Evolutionary conservation across 53 echinoderm and acorn worm species (phyloP), one percentile per base, ranked within the genome.

Genomic region (Mesocentrotus franciscanus): DNA sequence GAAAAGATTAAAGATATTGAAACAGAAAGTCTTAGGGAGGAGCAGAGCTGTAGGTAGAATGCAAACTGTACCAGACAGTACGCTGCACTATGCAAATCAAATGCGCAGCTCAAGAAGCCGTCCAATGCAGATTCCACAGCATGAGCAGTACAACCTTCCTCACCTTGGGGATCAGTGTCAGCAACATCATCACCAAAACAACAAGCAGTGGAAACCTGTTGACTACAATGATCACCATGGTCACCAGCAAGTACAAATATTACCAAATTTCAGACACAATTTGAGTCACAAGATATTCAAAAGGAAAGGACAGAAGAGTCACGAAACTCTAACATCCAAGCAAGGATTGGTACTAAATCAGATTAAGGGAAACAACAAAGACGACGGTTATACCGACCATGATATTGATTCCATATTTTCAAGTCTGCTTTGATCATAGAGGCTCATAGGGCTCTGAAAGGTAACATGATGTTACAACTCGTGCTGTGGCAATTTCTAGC

Each of bases 401-500:
- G 91, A 91, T 20, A 66, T 91, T 35, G 91, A 91, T 91, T 91
- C 91, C 11, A 91, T 91, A 91, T 91, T 91, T 91, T 68, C 34
- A 34, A 91, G 39, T 35, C 36, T 91, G 36, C 58, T 91, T 18
- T 91, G 62, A 91, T 22, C 18, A 66, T 66, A 26, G 68, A 26
- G 68, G 6, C 49, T 5, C 3, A 49, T 7, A 4, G 49, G 49
- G 49, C 49, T 49, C 49, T 49, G 3, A 49, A 49, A 4, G 49
- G 49, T 6, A 49, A 49, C 49, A 49, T 49, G 49, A 49, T 49
- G 49, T 49, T 49, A 49, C 49, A 49, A 49, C 49, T 49, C 6
- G 33, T 76, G 13, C 33, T 30, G 1, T 15, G 33, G 4, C 24
- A 22, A 68, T 24, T 68, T 68, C 24, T 68, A 24, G 24, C 68